These are phyloP conservation scores for Dicyrtoma fusca DNA, from an alignment of 2,888 invertebrate species.

Conservation along the genomic window DNA sequence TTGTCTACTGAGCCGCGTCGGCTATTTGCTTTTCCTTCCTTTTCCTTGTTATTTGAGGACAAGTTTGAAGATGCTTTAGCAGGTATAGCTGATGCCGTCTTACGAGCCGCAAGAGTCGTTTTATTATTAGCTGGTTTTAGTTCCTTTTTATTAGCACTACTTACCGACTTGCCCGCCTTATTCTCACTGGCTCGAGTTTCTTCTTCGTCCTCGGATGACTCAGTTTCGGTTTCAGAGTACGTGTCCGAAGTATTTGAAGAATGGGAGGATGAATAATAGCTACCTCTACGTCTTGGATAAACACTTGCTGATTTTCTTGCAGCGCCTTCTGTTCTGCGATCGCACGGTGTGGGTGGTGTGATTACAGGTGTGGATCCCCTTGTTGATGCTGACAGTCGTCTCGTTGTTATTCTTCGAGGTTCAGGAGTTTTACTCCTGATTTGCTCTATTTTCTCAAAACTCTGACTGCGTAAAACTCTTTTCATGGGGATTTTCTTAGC, in stretches of 20 bases:
- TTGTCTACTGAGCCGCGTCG: slow-evolving; percentile 4
- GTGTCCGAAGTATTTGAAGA: neutral
- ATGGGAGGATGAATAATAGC: slow-evolving; percentile 42
- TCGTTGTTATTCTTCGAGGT: slow-evolving; percentile 30
- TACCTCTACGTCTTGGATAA: slow-evolving; percentile 41
- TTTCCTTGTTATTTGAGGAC: neutral
- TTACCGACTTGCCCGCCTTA: neutral
- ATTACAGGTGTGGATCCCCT: slow-evolving; percentile 13
- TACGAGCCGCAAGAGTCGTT: neutral
- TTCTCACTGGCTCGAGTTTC: slow-evolving; percentile 8
- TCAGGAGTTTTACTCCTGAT: slow-evolving; percentile 3
- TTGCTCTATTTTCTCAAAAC: slow-evolving; percentile 12
- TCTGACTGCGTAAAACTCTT: slow-evolving; percentile 45
- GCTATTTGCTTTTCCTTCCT: neutral
- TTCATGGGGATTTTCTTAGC: slow-evolving; percentile 27
- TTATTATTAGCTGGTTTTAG: slow-evolving; percentile 9
- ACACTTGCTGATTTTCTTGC: slow-evolving; percentile 55
- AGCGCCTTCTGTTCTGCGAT: slow-evolving; percentile 48
- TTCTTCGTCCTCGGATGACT: slow-evolving; percentile 11
- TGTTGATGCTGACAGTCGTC: slow-evolving; percentile 11
- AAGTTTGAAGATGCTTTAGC: neutral
- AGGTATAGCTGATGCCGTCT: slow-evolving; percentile 2
- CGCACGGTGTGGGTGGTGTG: neutral
- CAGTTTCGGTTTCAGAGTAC: slow-evolving; percentile 25
- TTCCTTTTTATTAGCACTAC: neutral